Percentiles rank a stretch among this genome's conserved stretches.
phyloP scores from a whole-genome alignment of 1,140 invertebrate genomes.

The Drosophila willistoni region DNA sequence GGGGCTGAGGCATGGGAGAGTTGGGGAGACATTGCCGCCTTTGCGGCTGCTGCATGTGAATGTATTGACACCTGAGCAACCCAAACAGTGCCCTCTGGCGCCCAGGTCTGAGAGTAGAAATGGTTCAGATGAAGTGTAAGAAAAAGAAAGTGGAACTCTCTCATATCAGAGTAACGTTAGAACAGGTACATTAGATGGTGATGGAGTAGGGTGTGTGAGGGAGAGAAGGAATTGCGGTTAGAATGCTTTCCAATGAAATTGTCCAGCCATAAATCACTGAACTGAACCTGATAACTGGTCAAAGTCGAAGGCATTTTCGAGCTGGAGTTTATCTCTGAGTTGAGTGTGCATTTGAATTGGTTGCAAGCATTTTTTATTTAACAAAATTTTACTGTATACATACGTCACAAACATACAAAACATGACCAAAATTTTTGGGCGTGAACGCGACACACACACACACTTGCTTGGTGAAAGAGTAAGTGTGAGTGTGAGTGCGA shows the following conservation, averaged over 20 bases:
- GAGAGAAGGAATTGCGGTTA: constrained; percentile 15
- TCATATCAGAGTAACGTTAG: constrained; percentile 25
- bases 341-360: constrained; percentile 73
- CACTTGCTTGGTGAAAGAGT: constrained; percentile 13
- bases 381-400: constrained; percentile 40
- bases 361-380: constrained; percentile 65
- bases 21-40: constrained; percentile 45
- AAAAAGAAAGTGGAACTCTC: constrained; percentile 52
- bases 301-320: constrained; percentile 59
- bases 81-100: constrained; percentile 51
- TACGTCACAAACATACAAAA: constrained; percentile 66
- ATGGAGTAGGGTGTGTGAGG: neutral
- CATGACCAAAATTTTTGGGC: constrained; percentile 80
- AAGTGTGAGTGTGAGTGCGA: constrained; percentile 14
- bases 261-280: constrained; percentile 62
- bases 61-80: constrained; percentile 72
- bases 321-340: constrained; percentile 44
- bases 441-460: constrained; percentile 54
- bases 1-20: neutral
- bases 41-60: constrained; percentile 64
- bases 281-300: constrained; percentile 66
- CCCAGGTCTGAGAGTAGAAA: constrained; percentile 18
- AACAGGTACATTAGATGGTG: constrained; percentile 3
- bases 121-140: constrained; percentile 24
- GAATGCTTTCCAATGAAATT: constrained; percentile 62